Evolutionary conservation across 2,797 vertebrate genomes (phyloP).

Genomic region (Girardinus metallicus): DNA sequence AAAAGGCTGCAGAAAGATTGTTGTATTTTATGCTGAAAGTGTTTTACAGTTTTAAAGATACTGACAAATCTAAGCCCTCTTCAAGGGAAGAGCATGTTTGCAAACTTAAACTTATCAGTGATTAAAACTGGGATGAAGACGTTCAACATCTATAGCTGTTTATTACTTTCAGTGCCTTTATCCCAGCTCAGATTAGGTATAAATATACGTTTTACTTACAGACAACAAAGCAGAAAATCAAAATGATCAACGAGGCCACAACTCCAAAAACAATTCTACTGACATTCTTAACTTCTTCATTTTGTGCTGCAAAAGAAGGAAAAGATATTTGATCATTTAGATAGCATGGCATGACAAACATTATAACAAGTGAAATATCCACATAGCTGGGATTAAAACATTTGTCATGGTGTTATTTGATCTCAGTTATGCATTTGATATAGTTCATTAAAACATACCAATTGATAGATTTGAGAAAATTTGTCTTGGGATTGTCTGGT

Average conservation of each 20-base stretch:
- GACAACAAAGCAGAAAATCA: conserved; percentile 50
- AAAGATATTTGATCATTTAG: conserved; percentile 1
- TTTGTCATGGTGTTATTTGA: not conserved
- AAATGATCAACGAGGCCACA: conserved; percentile 32
- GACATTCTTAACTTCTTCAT: too few species aligned
- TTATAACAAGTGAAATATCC: not conserved
- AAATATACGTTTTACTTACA: conserved; percentile 58
- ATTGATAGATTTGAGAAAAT: not conserved
- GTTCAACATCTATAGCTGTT: not conserved
- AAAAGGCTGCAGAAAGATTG: not conserved
- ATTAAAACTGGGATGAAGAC: not conserved
- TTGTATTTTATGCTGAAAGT: not conserved
- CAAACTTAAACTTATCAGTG: not conserved
- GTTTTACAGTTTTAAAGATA: not conserved
- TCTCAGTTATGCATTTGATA: not conserved
- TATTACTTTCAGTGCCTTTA: not conserved
- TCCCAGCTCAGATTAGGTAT: not conserved
- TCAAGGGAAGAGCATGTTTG: not conserved
- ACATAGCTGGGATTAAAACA: not conserved
- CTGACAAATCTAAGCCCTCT: not conserved
- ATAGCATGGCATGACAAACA: not conserved
- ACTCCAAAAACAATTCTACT: conserved; percentile 10
- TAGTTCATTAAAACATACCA: not conserved
- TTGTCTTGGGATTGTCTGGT: not conserved
- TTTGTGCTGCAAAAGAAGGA: conserved; percentile 8